Base-by-base conservation (phyloP, 2,113 vertebrate species). In the Pluvialis apricaria region DNA sequence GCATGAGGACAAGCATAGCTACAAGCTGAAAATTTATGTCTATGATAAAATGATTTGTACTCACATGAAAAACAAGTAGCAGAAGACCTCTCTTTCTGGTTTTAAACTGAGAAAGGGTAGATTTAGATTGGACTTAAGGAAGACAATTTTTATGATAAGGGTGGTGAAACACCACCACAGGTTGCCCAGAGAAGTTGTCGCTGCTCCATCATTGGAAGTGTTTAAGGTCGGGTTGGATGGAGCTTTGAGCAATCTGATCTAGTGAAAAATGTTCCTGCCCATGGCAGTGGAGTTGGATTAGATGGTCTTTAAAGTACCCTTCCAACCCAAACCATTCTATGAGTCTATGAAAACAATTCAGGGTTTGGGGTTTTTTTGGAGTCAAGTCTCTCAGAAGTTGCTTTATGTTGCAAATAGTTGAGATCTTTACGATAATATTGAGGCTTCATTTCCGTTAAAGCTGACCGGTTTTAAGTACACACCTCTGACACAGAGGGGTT, bases 171-270 rank as follows among this genome's bases (percentile, higher is more conserved):
- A 44, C 5, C 38, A 8, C 4, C 8, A 47, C 15, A 20, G 24
- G 3, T 34, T 82, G 11, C 28, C 9, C 32, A 61, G 15, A 38
- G 70, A 82, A 29, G 18, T 16, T 38, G 5, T 13, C 28, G 12
- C 2, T 45, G 9, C 5, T 15, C 32, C 22, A 5, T 65, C 17
- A 0, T 0, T 40, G n/a, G 4, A n/a, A 60, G 0, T 54, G 5
- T 60, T 78, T 26, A 66, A 40, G 42, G 10, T 3, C 12, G 15
- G 18, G 10, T 28, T 64, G 47, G 55, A 72, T 6, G 4, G 2
- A 52, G 5, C 29, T 57, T 47, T 42, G 29, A 61, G 25, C 32
- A 60, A 64, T 12, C 2, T 21, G 9, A 8, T 44, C 4, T n/a
- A 57, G 29, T 47, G 21, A 14, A 82, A 64, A 9, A 4, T 49